Base-by-base conservation (phyloP, 2,113 vertebrate species). In the Tragelaphus buxtoni region DNA sequence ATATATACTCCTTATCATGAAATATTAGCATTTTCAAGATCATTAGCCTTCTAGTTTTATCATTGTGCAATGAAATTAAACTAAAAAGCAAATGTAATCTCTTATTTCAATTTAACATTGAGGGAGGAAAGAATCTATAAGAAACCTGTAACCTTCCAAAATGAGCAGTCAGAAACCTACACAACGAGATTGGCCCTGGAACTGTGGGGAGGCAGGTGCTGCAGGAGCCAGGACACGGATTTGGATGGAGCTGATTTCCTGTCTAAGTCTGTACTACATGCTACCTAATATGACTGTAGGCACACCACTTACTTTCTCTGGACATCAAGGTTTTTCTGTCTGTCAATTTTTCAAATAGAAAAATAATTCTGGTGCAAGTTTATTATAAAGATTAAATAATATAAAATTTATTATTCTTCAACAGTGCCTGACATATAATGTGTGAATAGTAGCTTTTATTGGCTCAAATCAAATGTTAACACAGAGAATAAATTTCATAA, bases 51-150 rank as follows among this genome's bases (percentile, higher is more conserved):
- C 47, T 92, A 32, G 14, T 80, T 93, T 88, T 92, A 84, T 87
- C 74, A 58, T 20, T 83, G 32, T 90, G 20, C 49, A 63, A 18
- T 51, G 28, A 90, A 92, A 84, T 90, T 80, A 80, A 84, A 87
- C 83, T 80, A 45, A 90, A 97, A 95, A 39, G 24, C 18, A 92
- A 39, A 80, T 87, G 17, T 47, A 79, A 90, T 93, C 69, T 94
- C 49, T 42, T 74, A 72, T 58, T 95, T 39, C 14, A 79, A 87
- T 65, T 92, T 87, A 58, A 24, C 51, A 24, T 13, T 83, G 35
- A 94, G 80, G 22, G 80, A 90, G 7, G 5, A 56, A 77, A 30
- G 1, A 32, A 84, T 45, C 42, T 42, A 80, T 45, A 82, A 91
- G 47, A 24, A 85, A 65, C 5, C 14, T 42, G 2, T 81, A 69